phyloP scores from a whole-genome alignment of 2,797 vertebrate species.

The Sebastes oblongus region DNA sequence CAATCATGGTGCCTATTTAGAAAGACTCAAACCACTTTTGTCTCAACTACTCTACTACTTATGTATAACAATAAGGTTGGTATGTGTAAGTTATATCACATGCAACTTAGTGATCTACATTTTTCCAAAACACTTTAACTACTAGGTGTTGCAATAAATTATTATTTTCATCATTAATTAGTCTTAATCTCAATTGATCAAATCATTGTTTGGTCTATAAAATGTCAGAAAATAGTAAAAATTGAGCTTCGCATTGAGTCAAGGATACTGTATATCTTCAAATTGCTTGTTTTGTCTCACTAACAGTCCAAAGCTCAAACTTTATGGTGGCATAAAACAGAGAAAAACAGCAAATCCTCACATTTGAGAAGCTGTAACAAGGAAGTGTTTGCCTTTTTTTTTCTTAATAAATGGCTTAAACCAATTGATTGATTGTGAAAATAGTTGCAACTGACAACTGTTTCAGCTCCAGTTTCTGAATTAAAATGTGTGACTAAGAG shows the following conservation, averaged over 20 bases:
- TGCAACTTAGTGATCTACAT: neutral
- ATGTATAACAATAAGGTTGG: neutral
- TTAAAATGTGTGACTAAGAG: neutral
- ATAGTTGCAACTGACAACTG: neutral
- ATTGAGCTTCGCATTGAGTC: too few species aligned
- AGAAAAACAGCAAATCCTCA: neutral
- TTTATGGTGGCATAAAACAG: neutral
- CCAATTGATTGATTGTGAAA: neutral
- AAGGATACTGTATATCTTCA: neutral
- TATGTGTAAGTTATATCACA: neutral
- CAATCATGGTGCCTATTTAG: neutral
- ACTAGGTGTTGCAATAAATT: rapidly evolving
- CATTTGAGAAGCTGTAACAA: neutral
- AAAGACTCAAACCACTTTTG: too few species aligned
- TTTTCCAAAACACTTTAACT: neutral
- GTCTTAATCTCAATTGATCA: neutral
- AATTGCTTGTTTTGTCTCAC: neutral
- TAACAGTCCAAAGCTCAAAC: neutral
- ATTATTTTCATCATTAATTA: too few species aligned
- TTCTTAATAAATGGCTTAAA: neutral
- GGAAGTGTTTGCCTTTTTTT: neutral
- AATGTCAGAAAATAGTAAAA: neutral
- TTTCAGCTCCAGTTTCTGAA: neutral
- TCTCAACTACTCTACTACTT: neutral
- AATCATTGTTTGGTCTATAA: neutral